These are phyloP conservation scores for Diploptera punctata DNA, from an alignment of 2,888 invertebrate species.

Conservation along the genomic window DNA sequence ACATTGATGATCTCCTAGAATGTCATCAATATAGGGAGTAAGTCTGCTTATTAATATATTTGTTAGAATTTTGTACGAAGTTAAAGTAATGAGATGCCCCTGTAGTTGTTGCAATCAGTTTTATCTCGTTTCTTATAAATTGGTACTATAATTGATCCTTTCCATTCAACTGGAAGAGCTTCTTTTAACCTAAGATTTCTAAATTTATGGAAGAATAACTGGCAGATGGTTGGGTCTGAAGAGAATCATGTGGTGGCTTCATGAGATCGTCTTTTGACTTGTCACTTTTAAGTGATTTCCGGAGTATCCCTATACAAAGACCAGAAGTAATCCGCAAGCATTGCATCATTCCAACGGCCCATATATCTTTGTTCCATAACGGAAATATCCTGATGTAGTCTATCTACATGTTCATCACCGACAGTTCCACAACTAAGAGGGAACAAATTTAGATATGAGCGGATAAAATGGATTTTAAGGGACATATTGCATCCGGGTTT, in stretches of 20 bases:
- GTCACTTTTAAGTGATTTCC: constrained; percentile 6
- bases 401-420: background rate
- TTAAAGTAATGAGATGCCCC: no score
- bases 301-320: background rate
- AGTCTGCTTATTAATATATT: no score
- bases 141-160: no score
- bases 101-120: no score
- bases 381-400: background rate
- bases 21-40: no score
- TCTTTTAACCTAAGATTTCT: no score
- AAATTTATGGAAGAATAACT: constrained; percentile 1
- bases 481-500: background rate
- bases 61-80: no score
- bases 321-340: background rate
- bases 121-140: no score
- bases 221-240: constrained; percentile 6
- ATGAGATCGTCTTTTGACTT: constrained; percentile 9
- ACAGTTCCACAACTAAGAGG: background rate
- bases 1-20: no score
- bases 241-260: constrained; percentile 1
- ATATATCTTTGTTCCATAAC: background rate
- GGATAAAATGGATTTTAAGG: constrained; percentile 2
- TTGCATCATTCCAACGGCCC: constrained; percentile 2
- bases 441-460: no score
- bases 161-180: no score